A percentile compares a stretch with the other conserved stretches of the same genome.
phyloP scores from a whole-genome alignment of 2,888 invertebrate genomes.

The Tanaodytes sp. region DNA sequence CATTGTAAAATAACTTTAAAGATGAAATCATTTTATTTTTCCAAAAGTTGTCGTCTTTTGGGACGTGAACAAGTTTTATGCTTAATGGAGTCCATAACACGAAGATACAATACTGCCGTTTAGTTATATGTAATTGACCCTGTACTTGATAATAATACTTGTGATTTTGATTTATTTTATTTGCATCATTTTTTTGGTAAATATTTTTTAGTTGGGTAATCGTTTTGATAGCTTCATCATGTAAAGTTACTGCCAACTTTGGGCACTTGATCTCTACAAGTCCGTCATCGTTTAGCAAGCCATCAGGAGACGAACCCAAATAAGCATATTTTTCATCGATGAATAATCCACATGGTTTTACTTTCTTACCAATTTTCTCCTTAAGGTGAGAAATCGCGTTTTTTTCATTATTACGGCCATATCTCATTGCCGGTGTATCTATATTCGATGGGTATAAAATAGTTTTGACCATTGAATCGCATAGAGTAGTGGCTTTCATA shows the following conservation, averaged over 20 bases:
- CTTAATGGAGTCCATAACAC: conserved; percentile 20
- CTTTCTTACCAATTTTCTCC: conserved; percentile 6
- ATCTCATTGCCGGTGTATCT: conserved; percentile 30
- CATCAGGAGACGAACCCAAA: conserved; percentile 50
- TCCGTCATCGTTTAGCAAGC: conserved; percentile 41
- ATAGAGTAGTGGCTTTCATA: conserved; percentile 31
- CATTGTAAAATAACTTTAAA: conserved; percentile 4
- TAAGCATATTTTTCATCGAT: conserved; percentile 31
- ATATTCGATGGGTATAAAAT: no score
- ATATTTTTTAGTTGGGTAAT: conserved; percentile 1
- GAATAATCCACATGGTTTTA: conserved; percentile 35
- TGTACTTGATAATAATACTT: conserved; percentile 29
- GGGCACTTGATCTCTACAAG: conserved; percentile 53
- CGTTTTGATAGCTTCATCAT: conserved; percentile 17
- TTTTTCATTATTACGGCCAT: conserved; percentile 33
- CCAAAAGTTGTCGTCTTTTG: conserved; percentile 18
- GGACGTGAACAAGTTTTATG: conserved; percentile 9
- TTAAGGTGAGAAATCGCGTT: conserved; percentile 22
- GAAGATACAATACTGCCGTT: conserved; percentile 19
- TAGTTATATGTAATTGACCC: conserved; percentile 17
- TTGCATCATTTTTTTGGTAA: not conserved
- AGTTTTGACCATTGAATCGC: conserved; percentile 22
- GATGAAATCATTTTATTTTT: not conserved
- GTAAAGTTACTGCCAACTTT: not conserved
- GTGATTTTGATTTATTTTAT: conserved; percentile 16